Conservation (phyloP, 2,113 vertebrate species). For the Zosterops pallidus region DNA sequence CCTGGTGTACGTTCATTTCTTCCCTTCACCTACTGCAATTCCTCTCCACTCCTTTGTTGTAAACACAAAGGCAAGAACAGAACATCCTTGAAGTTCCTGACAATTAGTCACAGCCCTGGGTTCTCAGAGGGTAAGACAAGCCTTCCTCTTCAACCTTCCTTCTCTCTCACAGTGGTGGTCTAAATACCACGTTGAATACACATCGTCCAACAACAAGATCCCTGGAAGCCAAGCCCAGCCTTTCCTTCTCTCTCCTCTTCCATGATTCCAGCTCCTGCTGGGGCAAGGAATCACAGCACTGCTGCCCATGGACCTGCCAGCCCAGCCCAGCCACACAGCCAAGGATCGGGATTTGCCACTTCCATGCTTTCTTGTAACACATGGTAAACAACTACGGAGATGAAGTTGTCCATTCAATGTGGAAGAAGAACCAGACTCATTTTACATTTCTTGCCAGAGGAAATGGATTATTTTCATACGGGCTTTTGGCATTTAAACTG, state of each 20-base stretch:
- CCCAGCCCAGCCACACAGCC: not conserved
- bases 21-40: not conserved
- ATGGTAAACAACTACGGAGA: not conserved
- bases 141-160: not conserved
- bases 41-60: not conserved
- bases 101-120: not conserved
- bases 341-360: not conserved
- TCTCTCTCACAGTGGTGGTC: not conserved
- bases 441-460: not conserved
- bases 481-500: not conserved
- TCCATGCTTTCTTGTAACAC: not conserved
- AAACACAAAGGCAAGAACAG: not conserved
- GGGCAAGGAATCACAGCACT: not conserved
- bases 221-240: not conserved
- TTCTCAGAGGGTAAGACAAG: not conserved
- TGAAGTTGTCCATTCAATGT: rapidly evolving
- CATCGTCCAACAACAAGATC: not conserved
- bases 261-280: rapidly evolving
- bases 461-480: not conserved
- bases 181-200: not conserved
- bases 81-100: not conserved
- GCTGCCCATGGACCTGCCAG: not conserved
- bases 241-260: not conserved
- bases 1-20: not conserved
- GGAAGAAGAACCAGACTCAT: not conserved